Percentiles rank a stretch among this genome's conserved stretches.
These are phyloP conservation scores for Eupithecia subumbrata DNA, from an alignment of 2,888 invertebrate species.

Conservation along the genomic window DNA sequence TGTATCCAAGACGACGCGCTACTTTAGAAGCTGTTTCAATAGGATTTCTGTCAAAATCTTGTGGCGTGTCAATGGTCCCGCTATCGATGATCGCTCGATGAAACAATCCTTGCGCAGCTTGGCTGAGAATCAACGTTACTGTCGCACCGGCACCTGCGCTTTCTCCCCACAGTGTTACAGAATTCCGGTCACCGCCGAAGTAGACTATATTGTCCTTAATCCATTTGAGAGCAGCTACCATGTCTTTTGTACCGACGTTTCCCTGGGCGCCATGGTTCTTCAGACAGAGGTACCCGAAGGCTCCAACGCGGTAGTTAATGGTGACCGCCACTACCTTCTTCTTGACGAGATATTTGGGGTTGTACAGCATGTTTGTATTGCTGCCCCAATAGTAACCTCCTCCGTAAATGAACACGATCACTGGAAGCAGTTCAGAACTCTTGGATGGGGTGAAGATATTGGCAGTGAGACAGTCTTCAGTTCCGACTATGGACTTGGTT, in stretches of 20 bases:
- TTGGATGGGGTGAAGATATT: slow-evolving; percentile 19
- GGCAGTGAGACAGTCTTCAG: slow-evolving; percentile 21
- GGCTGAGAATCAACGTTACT: slow-evolving; percentile 48
- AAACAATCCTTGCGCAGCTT: slow-evolving; percentile 55
- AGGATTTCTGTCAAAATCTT: slow-evolving; percentile 47
- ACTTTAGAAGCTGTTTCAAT: slow-evolving; percentile 44
- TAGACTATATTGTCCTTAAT: slow-evolving; percentile 52
- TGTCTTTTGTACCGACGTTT: slow-evolving; percentile 56
- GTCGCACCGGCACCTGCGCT: slow-evolving; percentile 17
- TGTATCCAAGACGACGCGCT: slow-evolving; percentile 47
- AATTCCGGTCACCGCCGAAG: slow-evolving; percentile 55
- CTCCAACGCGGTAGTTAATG: slow-evolving; percentile 55
- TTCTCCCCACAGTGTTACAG: slow-evolving; percentile 45
- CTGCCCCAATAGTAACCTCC: slow-evolving; percentile 52
- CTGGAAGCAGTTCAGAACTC: slow-evolving; percentile 15
- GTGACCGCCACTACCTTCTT: slow-evolving; percentile 53
- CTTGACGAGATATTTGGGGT: slow-evolving; percentile 53
- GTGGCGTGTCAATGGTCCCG: slow-evolving; percentile 51
- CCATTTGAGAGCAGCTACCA: slow-evolving; percentile 55
- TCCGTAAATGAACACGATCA: slow-evolving; percentile 49
- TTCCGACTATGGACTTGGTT: slow-evolving; percentile 9
- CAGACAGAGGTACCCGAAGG: slow-evolving; percentile 55
- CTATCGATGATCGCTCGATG: slow-evolving; percentile 58
- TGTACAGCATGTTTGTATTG: slow-evolving; percentile 48
- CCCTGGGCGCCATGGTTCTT: slow-evolving; percentile 53